These are phyloP conservation scores for Lordiphosa collinella DNA, from an alignment of 1,140 invertebrate species.

Conservation along the genomic window DNA sequence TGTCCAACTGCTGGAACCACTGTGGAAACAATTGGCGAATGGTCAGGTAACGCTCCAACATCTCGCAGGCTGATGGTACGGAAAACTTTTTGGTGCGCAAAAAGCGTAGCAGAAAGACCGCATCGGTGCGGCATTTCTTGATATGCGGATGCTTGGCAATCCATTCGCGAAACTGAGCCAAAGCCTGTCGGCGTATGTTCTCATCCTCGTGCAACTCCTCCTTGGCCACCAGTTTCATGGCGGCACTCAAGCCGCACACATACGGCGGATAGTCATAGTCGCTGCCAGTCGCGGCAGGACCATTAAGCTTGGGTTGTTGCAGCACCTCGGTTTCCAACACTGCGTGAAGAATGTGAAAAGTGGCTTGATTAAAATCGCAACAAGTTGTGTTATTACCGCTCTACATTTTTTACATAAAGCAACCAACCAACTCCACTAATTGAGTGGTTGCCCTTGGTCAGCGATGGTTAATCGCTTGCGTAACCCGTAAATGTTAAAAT, in stretches of 20 bases:
- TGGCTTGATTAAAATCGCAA: constrained; percentile 16
- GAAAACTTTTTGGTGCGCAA: constrained; percentile 92
- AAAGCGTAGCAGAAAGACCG: constrained; percentile 90
- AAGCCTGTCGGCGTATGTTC: constrained; percentile 83
- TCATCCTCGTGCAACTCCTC: constrained; percentile 88
- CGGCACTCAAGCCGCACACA: constrained; percentile 51
- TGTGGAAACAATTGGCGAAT: constrained; percentile 89
- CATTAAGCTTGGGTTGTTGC: constrained; percentile 55
- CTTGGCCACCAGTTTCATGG: constrained; percentile 82
- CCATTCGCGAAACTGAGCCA: constrained; percentile 88
- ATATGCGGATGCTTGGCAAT: constrained; percentile 88
- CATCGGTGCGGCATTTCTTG: constrained; percentile 87
- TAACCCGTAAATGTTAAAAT: constrained; percentile 51
- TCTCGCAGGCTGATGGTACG: constrained; percentile 89
- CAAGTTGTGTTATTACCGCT: constrained; percentile 28
- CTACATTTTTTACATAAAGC: not conserved
- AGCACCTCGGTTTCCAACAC: constrained; percentile 77
- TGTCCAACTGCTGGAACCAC: constrained; percentile 90
- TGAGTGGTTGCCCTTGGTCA: constrained; percentile 61
- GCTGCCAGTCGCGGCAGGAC: constrained; percentile 39
- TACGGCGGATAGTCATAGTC: constrained; percentile 71
- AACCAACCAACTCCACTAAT: constrained; percentile 37
- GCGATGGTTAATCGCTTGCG: constrained; percentile 22
- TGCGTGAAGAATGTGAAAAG: constrained; percentile 20
- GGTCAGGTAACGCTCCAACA: constrained; percentile 91